Percentiles rank a stretch among this genome's conserved stretches.
Conservation (phyloP, 2,888 invertebrate species). For the Cheilosia scutellata region DNA sequence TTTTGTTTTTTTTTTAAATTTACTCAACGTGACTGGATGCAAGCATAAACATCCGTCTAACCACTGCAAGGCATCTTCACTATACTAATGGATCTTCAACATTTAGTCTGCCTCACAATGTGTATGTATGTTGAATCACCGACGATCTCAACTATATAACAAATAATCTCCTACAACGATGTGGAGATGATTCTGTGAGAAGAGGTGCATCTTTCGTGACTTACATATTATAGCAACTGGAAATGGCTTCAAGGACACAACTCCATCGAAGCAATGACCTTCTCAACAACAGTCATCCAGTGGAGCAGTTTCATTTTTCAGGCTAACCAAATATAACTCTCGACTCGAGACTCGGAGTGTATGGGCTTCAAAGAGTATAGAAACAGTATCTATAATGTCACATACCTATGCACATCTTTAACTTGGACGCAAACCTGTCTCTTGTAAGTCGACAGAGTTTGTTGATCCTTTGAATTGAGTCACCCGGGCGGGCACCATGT, state of each 20-base stretch:
- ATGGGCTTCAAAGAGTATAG: neutral
- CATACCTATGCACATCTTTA: neutral
- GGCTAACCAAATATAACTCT: constrained; percentile 51
- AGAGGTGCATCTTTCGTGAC: constrained; percentile 71
- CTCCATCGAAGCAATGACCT: constrained; percentile 72
- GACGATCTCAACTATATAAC: constrained; percentile 55
- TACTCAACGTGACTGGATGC: constrained; percentile 63
- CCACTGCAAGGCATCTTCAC: neutral
- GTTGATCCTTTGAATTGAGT: constrained; percentile 52
- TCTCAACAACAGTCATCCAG: constrained; percentile 30
- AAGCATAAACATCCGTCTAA: constrained; percentile 63
- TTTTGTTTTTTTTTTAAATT: constrained; percentile 9
- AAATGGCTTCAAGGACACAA: constrained; percentile 71
- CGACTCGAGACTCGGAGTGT: constrained; percentile 37
- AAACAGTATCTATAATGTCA: constrained; percentile 24
- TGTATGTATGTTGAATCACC: constrained; percentile 30
- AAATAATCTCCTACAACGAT: constrained; percentile 54
- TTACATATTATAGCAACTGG: constrained; percentile 71
- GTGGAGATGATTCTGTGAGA: constrained; percentile 30
- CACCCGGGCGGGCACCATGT: constrained; percentile 1
- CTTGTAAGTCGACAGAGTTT: constrained; percentile 51
- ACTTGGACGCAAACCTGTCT: constrained; percentile 47
- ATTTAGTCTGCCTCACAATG: constrained; percentile 31
- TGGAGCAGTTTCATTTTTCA: constrained; percentile 37
- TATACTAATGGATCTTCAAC: constrained; percentile 44